Conservation (phyloP, 2,113 vertebrate species). For the Percopsis transmontana region DNA sequence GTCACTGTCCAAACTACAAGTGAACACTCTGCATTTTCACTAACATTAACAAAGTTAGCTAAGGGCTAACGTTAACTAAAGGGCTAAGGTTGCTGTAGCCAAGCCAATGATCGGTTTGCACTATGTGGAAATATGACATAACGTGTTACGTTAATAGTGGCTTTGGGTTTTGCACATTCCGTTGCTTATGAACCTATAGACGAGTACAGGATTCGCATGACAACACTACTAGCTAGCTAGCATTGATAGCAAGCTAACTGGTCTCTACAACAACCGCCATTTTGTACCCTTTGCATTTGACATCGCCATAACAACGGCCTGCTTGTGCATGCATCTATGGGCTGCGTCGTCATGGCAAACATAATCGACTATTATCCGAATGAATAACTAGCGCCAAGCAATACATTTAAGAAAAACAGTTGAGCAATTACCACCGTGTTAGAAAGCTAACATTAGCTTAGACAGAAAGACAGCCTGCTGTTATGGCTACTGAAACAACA, state of each 20-base stretch:
- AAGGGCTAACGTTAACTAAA: background rate
- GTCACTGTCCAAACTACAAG: background rate
- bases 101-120: background rate
- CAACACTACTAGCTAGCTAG: conserved; percentile 44
- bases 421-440: conserved; percentile 24
- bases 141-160: background rate
- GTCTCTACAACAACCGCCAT: conserved; percentile 83
- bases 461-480: conserved; percentile 40
- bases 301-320: conserved; percentile 85
- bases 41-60: background rate
- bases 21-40: too few species aligned
- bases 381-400: conserved; percentile 21
- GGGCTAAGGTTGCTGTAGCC: background rate
- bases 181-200: background rate
- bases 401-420: conserved; percentile 20
- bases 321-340: conserved; percentile 66
- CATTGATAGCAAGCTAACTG: conserved; percentile 61
- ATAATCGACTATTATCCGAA: conserved; percentile 39
- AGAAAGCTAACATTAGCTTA: conserved; percentile 56
- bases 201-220: conserved; percentile 49
- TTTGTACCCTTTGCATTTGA: conserved; percentile 84
- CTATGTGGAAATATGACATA: background rate
- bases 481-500: conserved; percentile 72
- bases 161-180: background rate
- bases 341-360: conserved; percentile 64